Base-by-base conservation (phyloP, 2,888 invertebrate species). In the Amphipyra berbera region DNA sequence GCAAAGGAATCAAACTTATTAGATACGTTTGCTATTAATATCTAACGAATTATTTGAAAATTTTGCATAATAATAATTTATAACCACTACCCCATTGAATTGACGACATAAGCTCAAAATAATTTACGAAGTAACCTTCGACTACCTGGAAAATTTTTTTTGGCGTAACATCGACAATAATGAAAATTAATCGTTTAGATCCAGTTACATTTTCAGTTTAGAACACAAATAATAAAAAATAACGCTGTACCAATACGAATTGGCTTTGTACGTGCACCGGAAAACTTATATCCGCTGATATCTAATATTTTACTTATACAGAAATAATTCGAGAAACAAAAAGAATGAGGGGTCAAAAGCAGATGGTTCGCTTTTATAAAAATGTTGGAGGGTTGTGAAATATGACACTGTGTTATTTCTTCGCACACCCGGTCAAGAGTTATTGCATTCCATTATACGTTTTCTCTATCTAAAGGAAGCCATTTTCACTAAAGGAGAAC, bases 341-440 rank as follows among this genome's bases (percentile, higher is more conserved):
- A 95, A 91, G 94, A 92, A 94, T 92, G 93, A 94, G 94, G 93
- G 94, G 94, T 95, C 94, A 94, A 94, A 94, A 93, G 94, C 95
- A 95, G 95, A 95, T 94, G 95, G 94, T 94, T 86, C 91, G 90
- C 94, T 91, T 95, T 95, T 94, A 94, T 95, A 95, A 95, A 95
- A 95, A 93, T 95, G 94, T 95, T 92, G 93, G 94, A 94, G 94
- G 94, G 94, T 92, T 91, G 93, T 94, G 95, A 95, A 95, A 94
- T 94, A 95, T 94, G 94, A 95, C 94, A 94, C 93, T 91, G 91
- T 93, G 94, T 95, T 95, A 95, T 95, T 94, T 93, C 94, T 93
- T 93, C 94, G 95, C 94, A 92, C 95, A 95, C 93, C 95, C 94
- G 95, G 94, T 94, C 95, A 94, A 94, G 94, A 94, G 94, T 95